Conservation (phyloP, 2,888 invertebrate species). For the Xylota sylvarum region DNA sequence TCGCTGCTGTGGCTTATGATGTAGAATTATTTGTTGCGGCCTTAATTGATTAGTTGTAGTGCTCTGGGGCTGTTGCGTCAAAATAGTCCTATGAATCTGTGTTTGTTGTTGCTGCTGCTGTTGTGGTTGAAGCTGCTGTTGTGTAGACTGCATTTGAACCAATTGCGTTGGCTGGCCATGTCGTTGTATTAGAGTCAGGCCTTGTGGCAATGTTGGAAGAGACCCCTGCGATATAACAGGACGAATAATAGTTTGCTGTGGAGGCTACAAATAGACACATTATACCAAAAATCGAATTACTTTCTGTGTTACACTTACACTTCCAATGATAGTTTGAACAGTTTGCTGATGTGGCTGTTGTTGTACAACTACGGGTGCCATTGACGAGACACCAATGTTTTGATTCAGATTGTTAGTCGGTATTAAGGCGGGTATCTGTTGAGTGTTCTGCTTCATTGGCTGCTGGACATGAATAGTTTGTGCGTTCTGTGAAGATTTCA, state of each 20-base stretch:
- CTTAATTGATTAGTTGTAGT: slow-evolving; percentile 81
- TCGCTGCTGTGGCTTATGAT: slow-evolving; percentile 83
- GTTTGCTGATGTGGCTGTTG: slow-evolving; percentile 80
- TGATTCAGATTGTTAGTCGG: slow-evolving; percentile 81
- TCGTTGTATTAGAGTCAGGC: slow-evolving; percentile 84
- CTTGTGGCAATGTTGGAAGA: slow-evolving; percentile 83
- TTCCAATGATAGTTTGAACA: slow-evolving; percentile 82
- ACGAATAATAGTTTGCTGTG: slow-evolving; percentile 84
- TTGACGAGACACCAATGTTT: slow-evolving; percentile 64
- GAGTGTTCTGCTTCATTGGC: slow-evolving; percentile 79
- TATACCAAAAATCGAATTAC: not conserved
- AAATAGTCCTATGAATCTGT: slow-evolving; percentile 83
- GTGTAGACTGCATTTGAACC: slow-evolving; percentile 84
- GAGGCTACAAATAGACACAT: slow-evolving; percentile 79
- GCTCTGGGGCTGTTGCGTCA: slow-evolving; percentile 81
- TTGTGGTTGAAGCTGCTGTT: slow-evolving; percentile 81
- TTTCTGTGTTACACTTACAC: slow-evolving; percentile 79
- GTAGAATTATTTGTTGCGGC: slow-evolving; percentile 83
- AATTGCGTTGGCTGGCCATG: slow-evolving; percentile 85
- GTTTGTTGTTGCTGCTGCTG: slow-evolving; percentile 73
- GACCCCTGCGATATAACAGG: slow-evolving; percentile 83
- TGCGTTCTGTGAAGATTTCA: slow-evolving; percentile 81
- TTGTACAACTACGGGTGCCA: slow-evolving; percentile 81
- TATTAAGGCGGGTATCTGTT: slow-evolving; percentile 84
- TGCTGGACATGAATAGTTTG: slow-evolving; percentile 82